Conservation (phyloP, 2,888 invertebrate species). For the Lysandra coridon region DNA sequence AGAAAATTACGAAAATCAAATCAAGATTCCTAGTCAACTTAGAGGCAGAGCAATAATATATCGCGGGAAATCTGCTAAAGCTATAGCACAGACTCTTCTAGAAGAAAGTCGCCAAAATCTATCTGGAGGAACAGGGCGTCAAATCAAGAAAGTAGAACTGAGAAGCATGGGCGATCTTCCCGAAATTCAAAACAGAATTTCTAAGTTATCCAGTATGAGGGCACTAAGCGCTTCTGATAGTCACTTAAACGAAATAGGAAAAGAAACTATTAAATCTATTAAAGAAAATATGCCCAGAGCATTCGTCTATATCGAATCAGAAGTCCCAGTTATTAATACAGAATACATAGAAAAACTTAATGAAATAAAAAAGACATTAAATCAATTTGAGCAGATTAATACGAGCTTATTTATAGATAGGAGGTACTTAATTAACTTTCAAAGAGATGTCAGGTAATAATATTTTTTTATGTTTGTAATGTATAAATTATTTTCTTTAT, state of each 20-base stretch:
- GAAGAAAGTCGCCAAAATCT: slow-evolving; percentile 81
- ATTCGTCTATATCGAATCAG: slow-evolving; percentile 62
- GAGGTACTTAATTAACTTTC: slow-evolving; percentile 74
- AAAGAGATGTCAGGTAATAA: slow-evolving; percentile 16
- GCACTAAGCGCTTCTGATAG: slow-evolving; percentile 34
- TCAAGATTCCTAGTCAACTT: slow-evolving; percentile 73
- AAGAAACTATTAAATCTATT: slow-evolving; percentile 52
- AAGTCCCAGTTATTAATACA: slow-evolving; percentile 72
- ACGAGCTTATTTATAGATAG: slow-evolving; percentile 81
- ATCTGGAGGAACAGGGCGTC: slow-evolving; percentile 61
- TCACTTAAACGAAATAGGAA: slow-evolving; percentile 40
- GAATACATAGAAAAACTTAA: slow-evolving; percentile 81
- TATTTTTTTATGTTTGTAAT: background rate
- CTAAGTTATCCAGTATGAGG: slow-evolving; percentile 30
- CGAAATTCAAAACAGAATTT: slow-evolving; percentile 32
- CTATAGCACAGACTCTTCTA: slow-evolving; percentile 84
- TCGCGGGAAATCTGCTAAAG: slow-evolving; percentile 87
- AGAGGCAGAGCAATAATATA: slow-evolving; percentile 80
- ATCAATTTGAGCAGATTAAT: slow-evolving; percentile 82
- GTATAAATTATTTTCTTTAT: slow-evolving; percentile 47
- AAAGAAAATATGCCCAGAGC: slow-evolving; percentile 60
- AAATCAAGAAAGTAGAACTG: slow-evolving; percentile 53
- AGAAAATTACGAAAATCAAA: slow-evolving; percentile 65
- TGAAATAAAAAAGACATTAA: slow-evolving; percentile 82
- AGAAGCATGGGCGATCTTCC: slow-evolving; percentile 33